Base-by-base conservation (phyloP, 1,140 invertebrate genomes). In the Tetramorium parvispinum region DNA sequence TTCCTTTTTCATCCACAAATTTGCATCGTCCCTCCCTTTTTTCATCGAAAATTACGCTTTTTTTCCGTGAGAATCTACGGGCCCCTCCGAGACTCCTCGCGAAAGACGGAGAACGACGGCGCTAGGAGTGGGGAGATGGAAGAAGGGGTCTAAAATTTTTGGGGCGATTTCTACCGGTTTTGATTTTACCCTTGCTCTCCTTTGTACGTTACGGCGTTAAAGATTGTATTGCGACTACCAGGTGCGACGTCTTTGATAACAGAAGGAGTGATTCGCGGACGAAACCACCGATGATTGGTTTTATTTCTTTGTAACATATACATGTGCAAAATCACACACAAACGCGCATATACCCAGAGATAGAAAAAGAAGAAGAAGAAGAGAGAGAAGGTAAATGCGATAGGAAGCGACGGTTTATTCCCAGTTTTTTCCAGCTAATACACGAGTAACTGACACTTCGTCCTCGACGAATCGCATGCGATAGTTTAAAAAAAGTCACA, bases 1-100 rank as follows among this genome's bases (percentile, higher is more conserved):
- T 92, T 91, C 86, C 90, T 51, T 90, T 86, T 87, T 87, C 78
- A 59, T 21, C 88, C 83, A 71, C 8, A 79, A 92, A 92, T 92
- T 92, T 92, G 91, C 91, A 91, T 93, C 91, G 82, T 85, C 87
- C 85, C 59, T 73, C 68, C 90, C 79, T 86, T 87, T 89, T 92
- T 92, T 90, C 87, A 63, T 59, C 65, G 71, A 77, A 89, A 91
- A 92, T 92, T 87, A 89, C 78, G 55, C 66, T 85, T 88, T 90
- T 66, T 92, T 91, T 91, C 88, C 91, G 90, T 91, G 91, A 91
- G 91, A 91, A 91, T 87, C 85, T 85, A 11, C 57, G 24, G 49
- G 61, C 21, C 40, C 66, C 63, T 46, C 21, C 13, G 57, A n/a
- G 3, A 46, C 13, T 57, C 68, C 4, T 66, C 16, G 59, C 43